These are phyloP conservation scores for Ricordea florida DNA, from an alignment of 92 coral and sea anemone species.

Conservation along the genomic window DNA sequence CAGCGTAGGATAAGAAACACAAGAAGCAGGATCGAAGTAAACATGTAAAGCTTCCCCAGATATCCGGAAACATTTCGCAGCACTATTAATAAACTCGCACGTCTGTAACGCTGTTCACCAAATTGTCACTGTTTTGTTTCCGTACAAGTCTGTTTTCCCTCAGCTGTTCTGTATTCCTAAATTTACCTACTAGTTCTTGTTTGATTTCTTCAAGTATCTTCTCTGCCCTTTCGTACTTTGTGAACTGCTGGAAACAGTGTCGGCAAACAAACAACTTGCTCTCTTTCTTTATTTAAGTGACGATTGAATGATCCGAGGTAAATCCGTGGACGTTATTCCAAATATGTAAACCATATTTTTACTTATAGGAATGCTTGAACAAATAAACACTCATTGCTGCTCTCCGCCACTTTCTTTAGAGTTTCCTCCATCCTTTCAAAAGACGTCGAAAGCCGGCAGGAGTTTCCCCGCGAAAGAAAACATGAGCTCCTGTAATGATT, in stretches of 20 bases:
- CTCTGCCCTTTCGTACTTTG: constrained; percentile 1
- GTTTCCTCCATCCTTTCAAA: too few species aligned
- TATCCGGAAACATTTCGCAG: too few species aligned
- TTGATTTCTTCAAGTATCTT: constrained; percentile 13
- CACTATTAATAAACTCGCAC: too few species aligned
- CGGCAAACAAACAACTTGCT: constrained; percentile 10
- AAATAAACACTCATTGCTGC: too few species aligned
- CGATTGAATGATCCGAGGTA: neutral
- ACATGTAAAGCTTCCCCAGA: too few species aligned
- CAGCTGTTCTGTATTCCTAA: neutral
- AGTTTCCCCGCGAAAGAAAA: too few species aligned
- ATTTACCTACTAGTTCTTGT: neutral
- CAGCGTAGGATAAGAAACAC: neutral
- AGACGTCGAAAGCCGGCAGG: too few species aligned
- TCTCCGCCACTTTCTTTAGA: too few species aligned
- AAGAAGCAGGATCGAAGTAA: too few species aligned
- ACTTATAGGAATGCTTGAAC: neutral
- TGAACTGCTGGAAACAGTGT: constrained; percentile 6
- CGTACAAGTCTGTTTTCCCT: constrained; percentile 5
- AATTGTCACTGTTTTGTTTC: neutral
- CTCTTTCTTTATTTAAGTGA: neutral
- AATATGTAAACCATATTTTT: constrained; percentile 18
- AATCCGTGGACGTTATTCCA: constrained; percentile 32
- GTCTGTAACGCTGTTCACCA: too few species aligned
- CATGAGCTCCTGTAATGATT: too few species aligned